These are phyloP conservation scores for Ceyx erithaca DNA, from an alignment of 2,797 vertebrate genomes.

Conservation along the genomic window DNA sequence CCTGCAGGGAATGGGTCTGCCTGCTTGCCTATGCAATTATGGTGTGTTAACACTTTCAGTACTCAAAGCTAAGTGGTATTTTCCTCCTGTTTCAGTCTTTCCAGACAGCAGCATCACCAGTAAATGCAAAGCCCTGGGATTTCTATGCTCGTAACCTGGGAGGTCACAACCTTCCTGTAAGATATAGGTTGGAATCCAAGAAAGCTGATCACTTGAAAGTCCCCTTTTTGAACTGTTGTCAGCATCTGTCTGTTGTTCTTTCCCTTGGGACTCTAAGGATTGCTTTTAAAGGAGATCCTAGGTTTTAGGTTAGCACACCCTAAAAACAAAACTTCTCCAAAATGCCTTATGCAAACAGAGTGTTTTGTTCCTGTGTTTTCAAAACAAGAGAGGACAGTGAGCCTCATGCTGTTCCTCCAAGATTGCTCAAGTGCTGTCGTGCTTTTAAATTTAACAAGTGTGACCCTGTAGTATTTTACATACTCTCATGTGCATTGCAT, in stretches of 20 bases:
- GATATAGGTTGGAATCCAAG: background rate
- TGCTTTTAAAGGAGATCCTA: background rate
- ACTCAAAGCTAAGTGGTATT: background rate
- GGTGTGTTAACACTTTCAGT: constrained; percentile 21
- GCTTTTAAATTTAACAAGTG: background rate
- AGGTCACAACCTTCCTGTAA: constrained; percentile 28
- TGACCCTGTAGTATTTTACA: background rate
- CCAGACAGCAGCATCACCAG: background rate
- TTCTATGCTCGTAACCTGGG: background rate
- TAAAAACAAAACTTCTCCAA: background rate
- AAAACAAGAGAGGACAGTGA: background rate
- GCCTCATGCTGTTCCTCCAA: background rate
- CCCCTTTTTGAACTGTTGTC: constrained; percentile 1
- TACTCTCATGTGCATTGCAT: background rate
- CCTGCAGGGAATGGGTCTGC: background rate
- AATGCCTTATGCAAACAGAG: background rate
- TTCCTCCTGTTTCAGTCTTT: background rate
- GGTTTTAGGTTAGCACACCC: background rate
- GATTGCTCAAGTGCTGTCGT: background rate
- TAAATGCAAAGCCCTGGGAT: background rate
- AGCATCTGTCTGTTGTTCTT: background rate
- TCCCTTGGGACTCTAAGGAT: background rate
- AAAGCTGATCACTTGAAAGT: background rate
- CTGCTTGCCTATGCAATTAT: background rate
- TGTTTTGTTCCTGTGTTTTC: background rate